phyloP scores from a whole-genome alignment of 2,797 vertebrate genomes.

The Sebastes vulpes region DNA sequence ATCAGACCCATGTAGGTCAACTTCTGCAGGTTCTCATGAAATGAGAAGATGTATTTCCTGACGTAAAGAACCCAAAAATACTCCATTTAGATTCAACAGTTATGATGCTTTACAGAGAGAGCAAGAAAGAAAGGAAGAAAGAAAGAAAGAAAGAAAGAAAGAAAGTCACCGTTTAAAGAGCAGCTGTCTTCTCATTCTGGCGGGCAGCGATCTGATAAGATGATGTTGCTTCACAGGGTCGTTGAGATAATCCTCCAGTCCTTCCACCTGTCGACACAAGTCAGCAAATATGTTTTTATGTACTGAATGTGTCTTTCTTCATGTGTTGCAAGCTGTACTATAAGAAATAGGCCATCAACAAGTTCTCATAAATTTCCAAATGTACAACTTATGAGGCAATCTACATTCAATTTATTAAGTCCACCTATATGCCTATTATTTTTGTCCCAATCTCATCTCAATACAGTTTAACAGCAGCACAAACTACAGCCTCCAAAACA shows the following conservation, averaged over 20 bases:
- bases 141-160: neutral
- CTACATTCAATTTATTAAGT: neutral
- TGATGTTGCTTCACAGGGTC: conserved; percentile 92
- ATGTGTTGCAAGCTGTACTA: neutral
- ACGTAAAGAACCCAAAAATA: neutral
- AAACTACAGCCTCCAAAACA: no score
- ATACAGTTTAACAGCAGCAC: no score
- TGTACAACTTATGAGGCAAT: neutral
- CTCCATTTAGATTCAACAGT: neutral
- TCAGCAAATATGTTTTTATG: neutral
- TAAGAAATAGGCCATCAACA: neutral
- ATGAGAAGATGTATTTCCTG: conserved; percentile 93
- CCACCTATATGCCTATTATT: neutral
- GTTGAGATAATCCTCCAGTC: conserved; percentile 91
- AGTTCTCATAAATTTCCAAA: neutral
- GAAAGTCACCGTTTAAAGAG: conserved; percentile 91
- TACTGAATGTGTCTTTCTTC: neutral
- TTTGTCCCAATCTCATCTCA: no score
- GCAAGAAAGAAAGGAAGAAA: no score
- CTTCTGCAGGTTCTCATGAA: conserved; percentile 91
- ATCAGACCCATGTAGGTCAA: conserved; percentile 95
- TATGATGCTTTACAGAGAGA: neutral
- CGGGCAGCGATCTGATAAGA: conserved; percentile 89
- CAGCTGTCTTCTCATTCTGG: conserved; percentile 89
- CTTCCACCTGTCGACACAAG: conserved; percentile 87